These are phyloP conservation scores for Cyclopterus lumpus DNA, from an alignment of 2,797 vertebrate genomes.

Conservation along the genomic window DNA sequence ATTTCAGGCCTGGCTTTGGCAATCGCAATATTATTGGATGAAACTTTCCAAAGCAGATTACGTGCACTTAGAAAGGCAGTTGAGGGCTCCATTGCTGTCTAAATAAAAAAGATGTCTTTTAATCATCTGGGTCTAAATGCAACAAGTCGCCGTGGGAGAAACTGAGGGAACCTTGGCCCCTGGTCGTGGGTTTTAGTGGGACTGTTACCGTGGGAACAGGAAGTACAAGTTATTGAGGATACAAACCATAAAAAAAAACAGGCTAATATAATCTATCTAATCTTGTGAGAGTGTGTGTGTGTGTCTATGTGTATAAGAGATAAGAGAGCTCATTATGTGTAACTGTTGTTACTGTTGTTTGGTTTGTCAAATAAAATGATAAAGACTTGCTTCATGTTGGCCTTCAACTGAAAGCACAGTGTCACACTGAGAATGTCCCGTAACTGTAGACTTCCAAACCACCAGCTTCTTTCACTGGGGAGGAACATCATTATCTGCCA, in stretches of 20 bases:
- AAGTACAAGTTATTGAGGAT: slow-evolving; percentile 77
- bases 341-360: slow-evolving; percentile 6
- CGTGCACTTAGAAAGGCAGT: slow-evolving; percentile 14
- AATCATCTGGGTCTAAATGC: slow-evolving; percentile 45
- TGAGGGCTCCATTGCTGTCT: slow-evolving; percentile 15
- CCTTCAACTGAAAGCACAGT: slow-evolving; percentile 19
- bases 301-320: neutral
- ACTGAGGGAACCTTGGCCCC: slow-evolving; percentile 48
- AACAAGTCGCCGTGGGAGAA: slow-evolving; percentile 56
- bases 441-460: neutral
- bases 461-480: neutral
- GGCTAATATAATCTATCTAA: slow-evolving; percentile 76
- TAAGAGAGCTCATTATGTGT: neutral
- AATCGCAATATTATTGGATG: slow-evolving; percentile 47
- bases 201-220: slow-evolving; percentile 82
- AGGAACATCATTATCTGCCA: neutral
- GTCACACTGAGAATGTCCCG: slow-evolving; percentile 14
- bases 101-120: slow-evolving; percentile 40
- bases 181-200: slow-evolving; percentile 53
- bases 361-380: slow-evolving; percentile 25
- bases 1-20: slow-evolving; percentile 48
- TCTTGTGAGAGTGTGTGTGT: slow-evolving; percentile 42
- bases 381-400: slow-evolving; percentile 16
- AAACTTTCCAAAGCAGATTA: slow-evolving; percentile 44
- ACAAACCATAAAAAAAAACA: slow-evolving; percentile 69